Base-by-base conservation (phyloP, 2,888 invertebrate genomes). In the Rhyacophila evoluta region DNA sequence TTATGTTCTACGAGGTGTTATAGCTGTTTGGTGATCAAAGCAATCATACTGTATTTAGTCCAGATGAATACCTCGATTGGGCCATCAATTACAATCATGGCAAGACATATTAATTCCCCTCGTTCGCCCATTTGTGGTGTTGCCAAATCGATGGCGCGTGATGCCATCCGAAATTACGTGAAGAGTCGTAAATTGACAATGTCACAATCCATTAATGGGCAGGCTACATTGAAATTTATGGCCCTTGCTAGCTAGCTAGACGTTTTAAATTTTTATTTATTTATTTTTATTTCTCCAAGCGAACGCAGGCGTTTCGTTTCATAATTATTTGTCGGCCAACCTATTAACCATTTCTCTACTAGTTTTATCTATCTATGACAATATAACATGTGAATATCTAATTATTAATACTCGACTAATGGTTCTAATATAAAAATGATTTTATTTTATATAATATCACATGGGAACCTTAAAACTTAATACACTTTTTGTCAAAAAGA, bases 151-250 rank as follows among this genome's bases (percentile, higher is more conserved):
- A 37, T 67, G 12, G 74, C 25, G 74, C 74, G 36, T 74, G 36
- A 68, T 38, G 36, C 25, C 55, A 25, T 55, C n/a, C 25, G 15
- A 74, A 74, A 72, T 72, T 67, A 67, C 41, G 72, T 67, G 38
- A 71, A 36, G 36, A 38, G 55, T 75, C 68, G 75, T 75, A 72
- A 79, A 75, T 79, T 55, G 75, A 25, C 72, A 36, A 41, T 76
- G 79, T 79, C 79, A 74, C 74, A 33, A 74, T 67, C 67, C 33
- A 80, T 77, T 80, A 80, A 74, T 74, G 37, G 67, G 28, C 69
- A 28, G 15, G 67, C 72, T 80, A 74, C 71, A 80, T 80, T 80
- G 68, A 74, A 77, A 77, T 77, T 80, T 74, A 79, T 77, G 74
- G 27, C 25, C 25, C 29, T 38, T 19, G 36, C 72, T 41, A 28